These are phyloP conservation scores for Egretta garzetta DNA, from an alignment of 2,113 vertebrate species.

Conservation along the genomic window DNA sequence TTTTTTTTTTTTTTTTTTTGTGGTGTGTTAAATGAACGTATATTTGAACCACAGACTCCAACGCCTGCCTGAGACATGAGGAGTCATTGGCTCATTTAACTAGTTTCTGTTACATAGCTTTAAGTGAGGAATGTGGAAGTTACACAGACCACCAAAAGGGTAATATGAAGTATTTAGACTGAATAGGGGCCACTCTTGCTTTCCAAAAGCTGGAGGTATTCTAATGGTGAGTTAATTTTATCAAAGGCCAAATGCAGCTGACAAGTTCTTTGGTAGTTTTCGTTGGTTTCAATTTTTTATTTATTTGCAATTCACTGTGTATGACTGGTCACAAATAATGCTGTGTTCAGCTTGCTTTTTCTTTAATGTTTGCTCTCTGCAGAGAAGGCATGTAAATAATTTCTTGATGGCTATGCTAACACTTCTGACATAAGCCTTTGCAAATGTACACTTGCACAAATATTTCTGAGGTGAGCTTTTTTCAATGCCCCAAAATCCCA, in stretches of 20 bases:
- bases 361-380: neutral
- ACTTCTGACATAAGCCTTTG: neutral
- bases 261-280: neutral
- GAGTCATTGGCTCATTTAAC: neutral
- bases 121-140: neutral
- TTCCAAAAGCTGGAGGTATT: neutral
- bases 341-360: neutral
- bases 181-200: neutral
- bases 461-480: neutral
- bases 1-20: neutral
- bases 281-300: neutral
- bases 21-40: neutral
- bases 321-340: neutral
- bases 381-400: neutral
- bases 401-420: neutral
- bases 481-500: rapidly evolving
- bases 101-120: neutral
- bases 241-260: neutral
- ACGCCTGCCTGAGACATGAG: neutral
- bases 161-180: neutral
- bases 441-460: neutral
- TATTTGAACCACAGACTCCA: neutral
- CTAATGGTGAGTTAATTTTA: neutral
- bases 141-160: neutral
- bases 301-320: neutral